Evolutionary conservation across 1,140 invertebrate species (phyloP), one percentile per base, ranked within the genome.

Genomic region (Dysdera silvatica): DNA sequence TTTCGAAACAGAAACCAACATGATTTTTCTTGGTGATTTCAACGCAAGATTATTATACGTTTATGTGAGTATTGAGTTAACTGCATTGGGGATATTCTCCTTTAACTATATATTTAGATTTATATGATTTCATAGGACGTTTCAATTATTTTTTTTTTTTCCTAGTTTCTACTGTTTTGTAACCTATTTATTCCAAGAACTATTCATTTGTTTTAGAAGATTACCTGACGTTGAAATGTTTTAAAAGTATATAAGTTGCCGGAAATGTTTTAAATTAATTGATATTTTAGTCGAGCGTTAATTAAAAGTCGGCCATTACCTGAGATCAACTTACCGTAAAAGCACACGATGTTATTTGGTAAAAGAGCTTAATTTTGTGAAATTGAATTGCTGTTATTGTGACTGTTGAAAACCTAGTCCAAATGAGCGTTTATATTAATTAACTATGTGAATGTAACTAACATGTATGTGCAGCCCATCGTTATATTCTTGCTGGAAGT

Each of bases 161-260:
- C n/a, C 35, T 60, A 52, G 31, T 29, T 26, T 52, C 40, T 49
- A 45, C 24, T 20, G 31, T 31, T 33, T 61, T 53, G 48, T 45
- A 53, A 28, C 54, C 33, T 61, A 54, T 52, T 53, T 6, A 61
- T 53, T 45, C 37, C 48, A 49, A 29, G 29, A 31, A n/a, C 29
- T 31, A 7, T 29, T 49, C 48, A 18, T 28, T 49, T 49, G 32
- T 29, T 8, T 8, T 18, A 31, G 48, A 31, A 49, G 31, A 16
- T 28, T 49, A 49, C 26, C 32, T 49, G 48, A n/a, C n/a, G n/a
- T 49, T 49, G 48, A 26, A 31, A 31, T 18, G 29, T 29, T 18
- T 49, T 49, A 16, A 29, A 20, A 31, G 26, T 31, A 31, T 31
- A 10, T 49, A 49, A 12, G 16, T 10, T 8, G 20, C 7, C 48